Evolutionary conservation across 2,888 invertebrate species (phyloP).

Genomic region (Pachydiplax longipennis): DNA sequence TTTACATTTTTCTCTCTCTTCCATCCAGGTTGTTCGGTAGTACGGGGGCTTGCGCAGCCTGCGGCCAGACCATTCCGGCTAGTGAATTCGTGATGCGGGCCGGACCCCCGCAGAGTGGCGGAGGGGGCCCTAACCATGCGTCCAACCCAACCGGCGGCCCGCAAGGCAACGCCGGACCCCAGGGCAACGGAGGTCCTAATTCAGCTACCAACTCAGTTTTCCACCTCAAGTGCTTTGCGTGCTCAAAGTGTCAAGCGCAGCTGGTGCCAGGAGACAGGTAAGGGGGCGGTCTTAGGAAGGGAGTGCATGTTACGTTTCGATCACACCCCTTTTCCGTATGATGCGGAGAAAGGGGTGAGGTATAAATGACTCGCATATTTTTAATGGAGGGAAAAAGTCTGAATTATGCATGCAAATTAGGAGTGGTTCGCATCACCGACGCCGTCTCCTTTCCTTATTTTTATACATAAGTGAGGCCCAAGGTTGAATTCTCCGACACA

Average conservation of each 20-base stretch:
- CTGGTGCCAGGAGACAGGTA: conserved; percentile 90
- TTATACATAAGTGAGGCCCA: neutral
- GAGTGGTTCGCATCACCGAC: conserved; percentile 44
- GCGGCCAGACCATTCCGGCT: conserved; percentile 91
- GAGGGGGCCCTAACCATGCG: conserved; percentile 58
- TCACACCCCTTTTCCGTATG: neutral
- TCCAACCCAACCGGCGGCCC: conserved; percentile 57
- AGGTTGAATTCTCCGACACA: conserved; percentile 10
- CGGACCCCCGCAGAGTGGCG: conserved; percentile 62
- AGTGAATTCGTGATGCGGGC: conserved; percentile 93
- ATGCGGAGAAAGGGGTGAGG: neutral
- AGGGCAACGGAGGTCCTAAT: conserved; percentile 49
- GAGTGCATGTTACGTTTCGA: neutral
- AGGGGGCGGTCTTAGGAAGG: conserved; percentile 51
- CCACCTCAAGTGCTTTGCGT: conserved; percentile 95
- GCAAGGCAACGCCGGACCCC: conserved; percentile 64
- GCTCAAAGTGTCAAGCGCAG: conserved; percentile 90
- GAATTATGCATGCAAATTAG: conserved; percentile 49
- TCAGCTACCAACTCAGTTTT: conserved; percentile 70
- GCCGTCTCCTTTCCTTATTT: neutral
- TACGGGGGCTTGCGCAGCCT: conserved; percentile 88
- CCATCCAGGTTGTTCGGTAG: conserved; percentile 86
- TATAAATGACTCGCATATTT: neutral
- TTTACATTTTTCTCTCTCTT: conserved; percentile 47
- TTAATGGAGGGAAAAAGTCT: conserved; percentile 47